Evolutionary conservation across 2,797 vertebrate species (phyloP), one percentile per base, ranked within the genome.

Genomic region (Setipinna tenuifilis): DNA sequence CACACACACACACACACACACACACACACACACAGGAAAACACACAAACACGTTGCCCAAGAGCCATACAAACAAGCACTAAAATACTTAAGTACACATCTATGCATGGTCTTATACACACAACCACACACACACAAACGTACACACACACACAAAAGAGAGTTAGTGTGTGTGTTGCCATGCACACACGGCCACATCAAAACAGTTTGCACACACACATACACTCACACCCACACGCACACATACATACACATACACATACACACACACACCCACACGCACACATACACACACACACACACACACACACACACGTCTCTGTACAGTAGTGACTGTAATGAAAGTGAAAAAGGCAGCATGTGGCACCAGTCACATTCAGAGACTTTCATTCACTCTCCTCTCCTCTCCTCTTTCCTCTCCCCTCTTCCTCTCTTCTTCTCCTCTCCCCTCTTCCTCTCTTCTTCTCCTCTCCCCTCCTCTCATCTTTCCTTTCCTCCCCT

Each of bases 381-480:
- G 10, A 25, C 10, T 65, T 65, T 65, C 23, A 65, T 65, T 65
- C 62, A 65, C 35, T 5, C 9, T 65, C 23, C 23, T 65, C 23
- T 25, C 14, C 23, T 65, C 50, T 16, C 10, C 10, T 12, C 50
- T 54, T 10, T 54, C 10, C 14, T 54, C 14, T 54, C 50, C 59
- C n/a, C 59, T 59, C 14, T 59, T 21, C 98, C 92, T 98, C 97
- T 85, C 97, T 98, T 91, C 31, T 82, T n/a, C n/a, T n/a, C n/a
- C n/a, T n/a, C n/a, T 98, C 97, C 86, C 97, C 97, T 97, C 97
- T 14, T 97, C 98, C 92, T 98, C 97, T 85, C 97, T 98, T 91
- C 31, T 82, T 41, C 5, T 41, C 35, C 48, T 12, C 12, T 50
- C 48, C 48, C 12, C n/a, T n/a, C n/a, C n/a, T n/a, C n/a, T n/a